Evolutionary conservation across 2,113 vertebrate genomes (phyloP), one percentile per base, ranked within the genome.

Genomic region (Megaceryle maxima): DNA sequence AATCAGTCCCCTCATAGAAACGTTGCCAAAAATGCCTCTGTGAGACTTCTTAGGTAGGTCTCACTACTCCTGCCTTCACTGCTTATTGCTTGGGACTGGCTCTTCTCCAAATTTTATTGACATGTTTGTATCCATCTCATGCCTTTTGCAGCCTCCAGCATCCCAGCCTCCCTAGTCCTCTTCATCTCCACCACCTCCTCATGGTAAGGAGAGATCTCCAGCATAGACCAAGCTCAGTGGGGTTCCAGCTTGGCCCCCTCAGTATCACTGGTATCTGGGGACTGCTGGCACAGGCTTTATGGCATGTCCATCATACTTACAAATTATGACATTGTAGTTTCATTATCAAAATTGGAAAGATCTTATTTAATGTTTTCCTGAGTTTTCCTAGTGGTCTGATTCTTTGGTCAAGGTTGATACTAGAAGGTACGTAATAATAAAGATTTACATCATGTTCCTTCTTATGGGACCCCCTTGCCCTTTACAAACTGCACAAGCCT

Each of bases 271-370:
- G 14, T 53, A 18, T 8, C 50, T 66, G n/a, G 50, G 24, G 21
- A 21, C 28, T 74, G 72, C 73, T 83, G 35, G 25, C 76, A 53
- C 35, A 76, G 73, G 19, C 63, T 48, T 6, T 5, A 28, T 37
- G 33, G 29, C 33, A 39, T 0, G 7, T 60, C 68, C 67, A 41
- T 44, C 46, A 69, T 1, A 3, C 53, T 60, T 60, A 18, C 0
- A 9, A 69, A 64, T 73, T 25, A 44, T 19, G 15, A 66, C 31
- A 24, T 35, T 44, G 8, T 6, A 66, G 16, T 53, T 90, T 29
- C 35, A 37, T 79, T 62, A 76, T n/a, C 29, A 77, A 73, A 85
- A 83, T 4, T 13, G 43, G 51, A 29, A 85, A 66, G 70, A 39
- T 6, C 10, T 76, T 68, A 39, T 51, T 77, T 37, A 70, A 18